Evolutionary conservation across 2,888 invertebrate species (phyloP).

Genomic region (Norana najaformis): DNA sequence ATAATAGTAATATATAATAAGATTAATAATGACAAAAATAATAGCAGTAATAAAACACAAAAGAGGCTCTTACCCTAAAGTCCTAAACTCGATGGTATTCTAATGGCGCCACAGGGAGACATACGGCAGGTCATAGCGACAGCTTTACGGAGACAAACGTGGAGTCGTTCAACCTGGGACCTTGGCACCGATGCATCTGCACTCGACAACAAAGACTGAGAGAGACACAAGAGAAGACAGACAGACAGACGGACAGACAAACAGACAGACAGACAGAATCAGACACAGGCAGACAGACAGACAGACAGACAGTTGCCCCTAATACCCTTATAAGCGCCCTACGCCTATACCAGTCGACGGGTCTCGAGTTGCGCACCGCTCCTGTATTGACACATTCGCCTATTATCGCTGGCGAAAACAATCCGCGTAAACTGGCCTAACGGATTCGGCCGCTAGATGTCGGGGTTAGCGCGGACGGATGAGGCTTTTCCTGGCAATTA

Average conservation of each 20-base stretch:
- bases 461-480: background rate
- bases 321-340: background rate
- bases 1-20: no score
- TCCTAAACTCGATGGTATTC: background rate
- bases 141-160: background rate
- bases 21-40: no score
- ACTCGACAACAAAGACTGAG: background rate
- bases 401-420: constrained; percentile 6
- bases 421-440: background rate
- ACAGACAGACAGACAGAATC: background rate
- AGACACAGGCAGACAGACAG: background rate
- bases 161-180: background rate
- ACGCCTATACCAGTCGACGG: background rate
- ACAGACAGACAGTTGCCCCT: background rate
- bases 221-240: background rate
- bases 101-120: background rate
- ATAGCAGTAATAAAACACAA: background rate
- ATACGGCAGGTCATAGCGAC: background rate
- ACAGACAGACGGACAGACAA: background rate
- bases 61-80: background rate
- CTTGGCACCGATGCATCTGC: background rate
- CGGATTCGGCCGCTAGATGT: background rate
- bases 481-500: background rate
- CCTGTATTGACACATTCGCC: background rate
- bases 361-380: background rate